Conservation (phyloP, 2,797 vertebrate species). For the Menidia menidia region DNA sequence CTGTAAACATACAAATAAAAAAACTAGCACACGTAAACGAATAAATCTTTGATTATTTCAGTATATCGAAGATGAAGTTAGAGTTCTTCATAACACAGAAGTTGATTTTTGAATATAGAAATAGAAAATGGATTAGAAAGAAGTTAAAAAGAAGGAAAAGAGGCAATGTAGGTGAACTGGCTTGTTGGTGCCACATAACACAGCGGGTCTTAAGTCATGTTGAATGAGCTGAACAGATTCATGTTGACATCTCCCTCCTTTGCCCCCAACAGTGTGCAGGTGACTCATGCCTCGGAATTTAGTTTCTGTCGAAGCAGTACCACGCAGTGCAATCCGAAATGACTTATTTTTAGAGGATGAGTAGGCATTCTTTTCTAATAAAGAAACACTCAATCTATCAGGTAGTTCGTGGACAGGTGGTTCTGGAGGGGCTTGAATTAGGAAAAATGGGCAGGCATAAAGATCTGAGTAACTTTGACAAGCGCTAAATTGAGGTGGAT, state of each 20-base stretch:
- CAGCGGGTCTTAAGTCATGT: constrained; percentile 26
- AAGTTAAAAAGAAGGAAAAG: background rate
- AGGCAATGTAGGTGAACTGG: background rate
- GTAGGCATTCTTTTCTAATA: background rate
- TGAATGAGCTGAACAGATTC: constrained; percentile 40
- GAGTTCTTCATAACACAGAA: background rate
- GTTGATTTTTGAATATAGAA: background rate
- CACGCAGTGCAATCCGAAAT: background rate
- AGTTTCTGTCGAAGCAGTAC: background rate
- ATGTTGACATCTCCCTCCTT: constrained; percentile 14
- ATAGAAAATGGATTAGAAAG: background rate
- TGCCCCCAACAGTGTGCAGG: constrained; percentile 2
- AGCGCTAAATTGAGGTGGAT: background rate
- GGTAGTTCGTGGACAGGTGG: no score
- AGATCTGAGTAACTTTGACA: background rate
- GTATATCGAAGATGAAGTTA: no score
- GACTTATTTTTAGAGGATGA: background rate
- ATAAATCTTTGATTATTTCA: no score
- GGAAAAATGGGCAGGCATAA: background rate
- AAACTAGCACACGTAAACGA: no score
- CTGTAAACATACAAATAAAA: constrained; percentile 43
- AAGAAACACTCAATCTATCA: no score
- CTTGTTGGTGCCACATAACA: constrained; percentile 28
- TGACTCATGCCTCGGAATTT: constrained; percentile 12
- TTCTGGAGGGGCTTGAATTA: background rate